Evolutionary conservation across 2,797 vertebrate species (phyloP).

Genomic region (Melanotaenia nigrans): DNA sequence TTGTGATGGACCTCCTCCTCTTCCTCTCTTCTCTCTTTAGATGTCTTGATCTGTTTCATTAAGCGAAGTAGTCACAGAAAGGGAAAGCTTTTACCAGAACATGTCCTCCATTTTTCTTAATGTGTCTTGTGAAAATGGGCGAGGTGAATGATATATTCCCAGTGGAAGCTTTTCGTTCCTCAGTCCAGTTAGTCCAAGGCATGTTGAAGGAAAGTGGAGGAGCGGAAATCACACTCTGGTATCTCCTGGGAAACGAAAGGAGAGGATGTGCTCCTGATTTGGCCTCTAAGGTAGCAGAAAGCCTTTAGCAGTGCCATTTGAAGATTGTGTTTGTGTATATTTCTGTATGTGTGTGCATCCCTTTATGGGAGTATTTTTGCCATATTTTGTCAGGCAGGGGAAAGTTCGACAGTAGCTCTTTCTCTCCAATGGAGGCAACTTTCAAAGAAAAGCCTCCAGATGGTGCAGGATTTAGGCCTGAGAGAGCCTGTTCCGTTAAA

Average conservation of each 20-base stretch:
- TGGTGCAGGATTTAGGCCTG: conserved; percentile 23
- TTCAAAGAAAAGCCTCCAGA: conserved; percentile 16
- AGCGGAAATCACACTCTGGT: conserved; percentile 30
- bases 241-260: conserved; percentile 14
- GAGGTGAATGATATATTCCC: conserved; percentile 29
- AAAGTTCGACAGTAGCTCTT: conserved; percentile 33
- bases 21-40: conserved; percentile 15
- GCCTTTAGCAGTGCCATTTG: conserved; percentile 29
- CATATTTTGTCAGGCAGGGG: conserved; percentile 50
- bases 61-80: conserved; percentile 28
- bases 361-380: conserved; percentile 42
- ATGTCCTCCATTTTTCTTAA: conserved; percentile 11
- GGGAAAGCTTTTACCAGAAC: conserved; percentile 25
- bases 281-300: conserved; percentile 21
- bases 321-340: conserved; percentile 25
- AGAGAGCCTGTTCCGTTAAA: conserved; percentile 34
- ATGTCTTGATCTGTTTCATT: conserved; percentile 16
- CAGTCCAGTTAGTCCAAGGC: conserved; percentile 22
- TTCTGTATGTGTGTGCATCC: conserved; percentile 21
- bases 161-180: conserved; percentile 22
- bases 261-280: conserved; percentile 25
- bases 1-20: conserved; percentile 39
- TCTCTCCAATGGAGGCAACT: conserved; percentile 27
- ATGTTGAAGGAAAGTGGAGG: conserved; percentile 32
- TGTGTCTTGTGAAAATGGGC: conserved; percentile 28